Evolutionary conservation across 2,888 invertebrate genomes (phyloP).

Genomic region (Pasiphila rectangulata): DNA sequence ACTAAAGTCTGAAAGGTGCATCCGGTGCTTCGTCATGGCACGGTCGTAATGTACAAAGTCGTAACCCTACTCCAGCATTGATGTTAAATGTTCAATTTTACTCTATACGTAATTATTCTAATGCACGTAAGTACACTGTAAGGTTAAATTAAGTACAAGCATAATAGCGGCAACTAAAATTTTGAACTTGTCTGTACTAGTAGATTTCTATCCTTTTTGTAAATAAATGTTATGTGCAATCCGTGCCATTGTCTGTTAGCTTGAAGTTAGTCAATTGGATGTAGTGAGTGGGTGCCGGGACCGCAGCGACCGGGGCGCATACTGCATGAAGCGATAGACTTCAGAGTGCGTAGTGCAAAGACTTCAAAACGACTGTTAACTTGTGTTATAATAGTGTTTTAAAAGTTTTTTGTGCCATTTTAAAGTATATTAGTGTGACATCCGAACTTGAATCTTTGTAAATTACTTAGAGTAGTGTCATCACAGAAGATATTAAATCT

Average conservation of each 20-base stretch:
- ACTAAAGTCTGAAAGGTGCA: constrained; percentile 64
- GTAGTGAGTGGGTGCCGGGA: constrained; percentile 49
- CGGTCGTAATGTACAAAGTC: constrained; percentile 44
- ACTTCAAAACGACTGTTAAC: constrained; percentile 72
- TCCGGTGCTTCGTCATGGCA: constrained; percentile 62
- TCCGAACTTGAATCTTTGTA: constrained; percentile 80
- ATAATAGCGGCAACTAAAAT: constrained; percentile 62
- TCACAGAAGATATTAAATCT: constrained; percentile 76
- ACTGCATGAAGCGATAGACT: constrained; percentile 44
- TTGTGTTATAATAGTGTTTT: constrained; percentile 76
- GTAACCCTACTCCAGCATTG: constrained; percentile 29
- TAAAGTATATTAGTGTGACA: constrained; percentile 78
- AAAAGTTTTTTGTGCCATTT: constrained; percentile 81
- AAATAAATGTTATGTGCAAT: constrained; percentile 76
- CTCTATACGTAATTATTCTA: constrained; percentile 75
- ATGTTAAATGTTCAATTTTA: constrained; percentile 63
- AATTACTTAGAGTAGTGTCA: constrained; percentile 70
- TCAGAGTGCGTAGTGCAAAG: constrained; percentile 55
- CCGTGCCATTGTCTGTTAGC: constrained; percentile 80
- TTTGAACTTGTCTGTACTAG: constrained; percentile 55
- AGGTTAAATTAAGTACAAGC: constrained; percentile 63
- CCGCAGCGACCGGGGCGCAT: no score
- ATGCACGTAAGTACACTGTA: constrained; percentile 72
- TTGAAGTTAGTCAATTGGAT: constrained; percentile 74
- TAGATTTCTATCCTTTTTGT: constrained; percentile 67